phyloP scores from a whole-genome alignment of 2,113 vertebrate species.

The Cricetomys ansorgei region DNA sequence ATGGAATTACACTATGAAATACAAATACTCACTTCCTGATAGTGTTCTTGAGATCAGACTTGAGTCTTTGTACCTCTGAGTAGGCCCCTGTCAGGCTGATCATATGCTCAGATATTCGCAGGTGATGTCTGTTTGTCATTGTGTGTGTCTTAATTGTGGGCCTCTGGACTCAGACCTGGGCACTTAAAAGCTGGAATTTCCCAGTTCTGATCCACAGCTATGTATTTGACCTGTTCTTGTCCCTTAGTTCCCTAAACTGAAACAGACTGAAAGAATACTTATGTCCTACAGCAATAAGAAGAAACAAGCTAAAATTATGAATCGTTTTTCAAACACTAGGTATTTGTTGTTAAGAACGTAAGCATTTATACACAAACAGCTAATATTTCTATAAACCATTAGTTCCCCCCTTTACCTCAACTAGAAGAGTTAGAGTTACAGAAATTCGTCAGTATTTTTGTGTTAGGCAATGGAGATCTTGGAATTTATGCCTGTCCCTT shows the following conservation, averaged over 20 bases:
- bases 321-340: neutral
- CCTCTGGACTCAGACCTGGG: neutral
- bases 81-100: neutral
- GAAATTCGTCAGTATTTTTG: neutral
- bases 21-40: neutral
- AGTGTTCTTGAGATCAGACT: neutral
- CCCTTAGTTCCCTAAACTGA: neutral
- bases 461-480: neutral
- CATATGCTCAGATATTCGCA: neutral
- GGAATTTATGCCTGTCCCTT: neutral
- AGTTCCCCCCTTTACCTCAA: neutral
- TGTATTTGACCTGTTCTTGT: neutral
- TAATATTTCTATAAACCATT: slow-evolving; percentile 38
- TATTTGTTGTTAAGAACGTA: slow-evolving; percentile 8
- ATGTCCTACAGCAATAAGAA: neutral
- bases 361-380: slow-evolving; percentile 13
- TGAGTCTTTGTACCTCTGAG: neutral
- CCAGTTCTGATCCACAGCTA: neutral
- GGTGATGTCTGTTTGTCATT: neutral
- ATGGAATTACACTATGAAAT: neutral
- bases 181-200: neutral
- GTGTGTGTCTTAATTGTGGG: neutral
- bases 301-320: slow-evolving; percentile 14
- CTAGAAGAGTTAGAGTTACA: neutral
- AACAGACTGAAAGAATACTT: neutral